phyloP scores from a whole-genome alignment of 2,888 invertebrate species.

The Luperina nickerlii region DNA sequence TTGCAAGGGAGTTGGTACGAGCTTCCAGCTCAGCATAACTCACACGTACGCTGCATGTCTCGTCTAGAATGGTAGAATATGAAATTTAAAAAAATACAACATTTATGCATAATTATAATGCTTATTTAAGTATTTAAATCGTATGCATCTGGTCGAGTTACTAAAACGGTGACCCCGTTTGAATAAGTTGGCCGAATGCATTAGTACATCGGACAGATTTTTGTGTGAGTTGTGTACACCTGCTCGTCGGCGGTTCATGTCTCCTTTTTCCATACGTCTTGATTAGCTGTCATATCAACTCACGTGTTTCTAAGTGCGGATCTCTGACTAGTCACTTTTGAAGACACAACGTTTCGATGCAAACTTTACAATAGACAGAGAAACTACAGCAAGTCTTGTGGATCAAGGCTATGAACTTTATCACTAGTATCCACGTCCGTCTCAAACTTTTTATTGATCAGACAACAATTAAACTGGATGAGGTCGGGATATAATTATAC shows the following conservation, averaged over 20 bases:
- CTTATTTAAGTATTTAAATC: background rate
- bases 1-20: slow-evolving; percentile 90
- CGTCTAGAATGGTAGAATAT: slow-evolving; percentile 74
- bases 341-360: no score
- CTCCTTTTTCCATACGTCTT: background rate
- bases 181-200: background rate
- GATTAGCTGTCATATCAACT: background rate
- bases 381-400: background rate
- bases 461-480: background rate
- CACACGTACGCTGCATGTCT: slow-evolving; percentile 74
- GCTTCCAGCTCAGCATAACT: slow-evolving; percentile 90
- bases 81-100: background rate
- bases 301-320: background rate
- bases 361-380: background rate
- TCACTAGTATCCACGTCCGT: no score
- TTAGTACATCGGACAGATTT: background rate
- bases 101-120: background rate
- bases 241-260: background rate
- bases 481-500: background rate
- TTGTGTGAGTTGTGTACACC: background rate
- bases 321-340: background rate
- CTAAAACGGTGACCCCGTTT: background rate
- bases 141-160: background rate
- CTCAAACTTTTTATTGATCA: background rate
- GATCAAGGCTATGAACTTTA: background rate